These are phyloP conservation scores for Plagodis pulveraria DNA, from an alignment of 2,888 invertebrate genomes.

Conservation along the genomic window DNA sequence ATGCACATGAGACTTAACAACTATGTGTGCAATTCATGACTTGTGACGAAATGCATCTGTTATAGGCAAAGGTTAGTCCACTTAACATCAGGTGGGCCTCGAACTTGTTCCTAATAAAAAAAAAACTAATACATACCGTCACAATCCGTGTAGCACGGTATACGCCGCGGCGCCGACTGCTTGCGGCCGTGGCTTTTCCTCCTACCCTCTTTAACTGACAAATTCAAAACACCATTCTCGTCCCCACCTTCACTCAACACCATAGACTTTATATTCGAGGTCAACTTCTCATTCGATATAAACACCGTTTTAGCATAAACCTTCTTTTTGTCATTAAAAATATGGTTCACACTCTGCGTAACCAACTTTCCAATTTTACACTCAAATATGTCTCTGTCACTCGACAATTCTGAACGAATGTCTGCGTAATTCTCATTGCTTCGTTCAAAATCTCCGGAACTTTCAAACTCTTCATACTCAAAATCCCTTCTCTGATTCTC, in stretches of 20 bases:
- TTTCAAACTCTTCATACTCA: background rate
- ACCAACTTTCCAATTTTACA: conserved; percentile 75
- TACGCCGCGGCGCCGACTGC: conserved; percentile 72
- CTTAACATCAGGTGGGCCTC: too few relatives aligned
- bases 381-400: conserved; percentile 55
- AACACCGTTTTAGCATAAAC: conserved; percentile 76
- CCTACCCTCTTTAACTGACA: conserved; percentile 69
- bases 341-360: conserved; percentile 74
- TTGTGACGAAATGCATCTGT: too few relatives aligned
- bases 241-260: conserved; percentile 40
- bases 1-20: too few relatives aligned
- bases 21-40: too few relatives aligned
- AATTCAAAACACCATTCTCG: conserved; percentile 58
- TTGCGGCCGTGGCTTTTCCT: conserved; percentile 73
- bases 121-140: conserved; percentile 54
- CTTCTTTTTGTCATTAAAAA: conserved; percentile 68
- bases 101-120: too few relatives aligned
- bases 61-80: too few relatives aligned
- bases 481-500: conserved; percentile 1
- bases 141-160: conserved; percentile 59
- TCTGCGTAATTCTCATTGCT: conserved; percentile 1
- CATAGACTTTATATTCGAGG: conserved; percentile 50
- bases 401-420: conserved; percentile 5
- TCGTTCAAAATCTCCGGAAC: conserved; percentile 8
- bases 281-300: conserved; percentile 54